Base-by-base conservation (phyloP, 2,888 invertebrate species). In the Thecophora atra region DNA sequence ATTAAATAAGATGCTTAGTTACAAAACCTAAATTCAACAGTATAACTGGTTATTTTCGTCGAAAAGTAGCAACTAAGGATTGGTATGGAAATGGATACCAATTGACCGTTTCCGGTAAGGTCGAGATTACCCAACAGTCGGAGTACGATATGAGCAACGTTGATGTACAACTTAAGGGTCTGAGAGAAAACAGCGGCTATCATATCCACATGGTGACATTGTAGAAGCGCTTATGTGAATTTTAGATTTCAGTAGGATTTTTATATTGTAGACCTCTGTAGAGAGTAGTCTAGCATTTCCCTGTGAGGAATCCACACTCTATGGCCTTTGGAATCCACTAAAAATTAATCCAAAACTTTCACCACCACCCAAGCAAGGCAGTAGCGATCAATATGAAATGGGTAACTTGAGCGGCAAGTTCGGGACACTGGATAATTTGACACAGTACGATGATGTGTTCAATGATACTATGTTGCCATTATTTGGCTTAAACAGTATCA, bases 351-450 rank as follows among this genome's bases (percentile, higher is more conserved):
- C 90, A 6, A 87, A 89, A 1, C 85, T 87, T 0, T 89, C 90
- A 0, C 94, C 93, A 0, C 87, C 88, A 0, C 88, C 91, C 0
- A 87, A 87, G 1, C 76, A 83, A 83, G 96, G 96, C 19, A 94
- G 94, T 0, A 90, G 91, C 6, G 97, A 97, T 86, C 93, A 95
- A 82, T 96, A 95, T 82, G 92, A 93, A 87, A 90, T 95, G 83
- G 96, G 96, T 0, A 94, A 95, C 82, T 87, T 96, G 30, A 94
- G 95, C 79, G 92, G 92, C 1, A 97, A 97, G 87, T 95, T 94
- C 83, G 97, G 96, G 0, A 88, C 90, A 6, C 87, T 97, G 21
- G 91, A 92, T 26, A 91, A 90, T 26, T 84, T 90, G 13, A 90
- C 89, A 0, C 88, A 88, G 63, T 90, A 89, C 75, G 88, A 86